Evolutionary conservation across 2,113 vertebrate species (phyloP).

Genomic region (Cyanocitta stelleri): DNA sequence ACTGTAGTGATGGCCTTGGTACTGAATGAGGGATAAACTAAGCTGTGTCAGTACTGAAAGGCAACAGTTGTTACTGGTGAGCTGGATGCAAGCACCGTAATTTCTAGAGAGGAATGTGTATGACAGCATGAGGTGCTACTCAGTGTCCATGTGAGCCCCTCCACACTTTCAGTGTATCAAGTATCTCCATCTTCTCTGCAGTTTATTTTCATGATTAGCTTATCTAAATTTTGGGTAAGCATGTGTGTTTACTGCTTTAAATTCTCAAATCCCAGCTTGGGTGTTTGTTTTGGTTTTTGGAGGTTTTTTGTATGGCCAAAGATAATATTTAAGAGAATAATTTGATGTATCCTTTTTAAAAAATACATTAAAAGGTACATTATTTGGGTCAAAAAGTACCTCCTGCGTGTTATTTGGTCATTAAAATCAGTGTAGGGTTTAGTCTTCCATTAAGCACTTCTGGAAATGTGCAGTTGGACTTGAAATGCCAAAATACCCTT

Average conservation of each 20-base stretch:
- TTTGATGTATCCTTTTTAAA: neutral
- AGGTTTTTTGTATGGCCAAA: neutral
- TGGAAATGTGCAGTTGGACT: neutral
- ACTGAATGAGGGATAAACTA: neutral
- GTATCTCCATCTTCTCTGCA: neutral
- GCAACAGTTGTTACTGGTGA: neutral
- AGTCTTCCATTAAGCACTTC: neutral
- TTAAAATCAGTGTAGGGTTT: neutral
- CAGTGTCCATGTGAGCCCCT: neutral
- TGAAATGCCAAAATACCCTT: neutral
- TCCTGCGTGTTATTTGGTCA: neutral
- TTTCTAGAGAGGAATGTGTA: neutral
- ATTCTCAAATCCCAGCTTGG: neutral
- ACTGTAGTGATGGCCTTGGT: neutral
- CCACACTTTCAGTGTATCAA: accelerated
- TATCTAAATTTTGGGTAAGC: neutral
- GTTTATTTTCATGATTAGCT: neutral
- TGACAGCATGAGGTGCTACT: neutral
- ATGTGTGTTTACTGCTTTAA: neutral
- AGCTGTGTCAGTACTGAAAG: neutral
- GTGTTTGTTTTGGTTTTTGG: neutral
- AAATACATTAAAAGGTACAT: neutral
- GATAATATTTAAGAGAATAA: neutral
- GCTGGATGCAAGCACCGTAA: neutral
- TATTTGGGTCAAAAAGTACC: neutral